Conservation (phyloP, 1,140 invertebrate genomes). For the Dreissena rostriformis region DNA sequence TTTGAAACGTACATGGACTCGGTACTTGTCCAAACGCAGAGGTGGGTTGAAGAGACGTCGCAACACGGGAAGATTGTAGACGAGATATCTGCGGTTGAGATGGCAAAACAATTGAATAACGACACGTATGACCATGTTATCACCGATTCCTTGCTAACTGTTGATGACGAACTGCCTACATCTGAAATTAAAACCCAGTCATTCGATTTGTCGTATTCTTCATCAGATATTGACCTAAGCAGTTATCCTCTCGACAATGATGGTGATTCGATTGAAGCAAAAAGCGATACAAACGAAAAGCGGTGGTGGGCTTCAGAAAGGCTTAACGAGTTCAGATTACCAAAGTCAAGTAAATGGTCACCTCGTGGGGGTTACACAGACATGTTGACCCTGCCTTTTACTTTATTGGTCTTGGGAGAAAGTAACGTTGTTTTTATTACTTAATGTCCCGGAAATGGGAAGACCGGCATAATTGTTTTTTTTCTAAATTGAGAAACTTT, state of each 20-base stretch:
- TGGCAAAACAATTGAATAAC: not conserved
- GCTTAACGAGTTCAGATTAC: not conserved
- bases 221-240: not conserved
- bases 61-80: not conserved
- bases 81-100: not conserved
- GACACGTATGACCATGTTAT: not conserved
- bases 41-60: not conserved
- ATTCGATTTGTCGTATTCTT: not conserved
- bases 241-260: not conserved
- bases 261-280: not conserved
- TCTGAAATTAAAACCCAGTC: not conserved
- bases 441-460: too few species aligned
- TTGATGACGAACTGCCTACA: too few species aligned
- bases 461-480: too few species aligned
- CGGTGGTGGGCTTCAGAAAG: not conserved
- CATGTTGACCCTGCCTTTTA: not conserved
- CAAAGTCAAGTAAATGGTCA: not conserved
- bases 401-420: slow-evolving; percentile 7
- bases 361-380: not conserved
- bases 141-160: too few species aligned
- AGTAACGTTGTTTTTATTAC: not conserved
- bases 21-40: not conserved
- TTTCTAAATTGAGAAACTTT: too few species aligned
- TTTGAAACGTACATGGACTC: not conserved
- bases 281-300: not conserved